phyloP scores from a whole-genome alignment of 2,797 vertebrate species.

The Scolopax rusticola region DNA sequence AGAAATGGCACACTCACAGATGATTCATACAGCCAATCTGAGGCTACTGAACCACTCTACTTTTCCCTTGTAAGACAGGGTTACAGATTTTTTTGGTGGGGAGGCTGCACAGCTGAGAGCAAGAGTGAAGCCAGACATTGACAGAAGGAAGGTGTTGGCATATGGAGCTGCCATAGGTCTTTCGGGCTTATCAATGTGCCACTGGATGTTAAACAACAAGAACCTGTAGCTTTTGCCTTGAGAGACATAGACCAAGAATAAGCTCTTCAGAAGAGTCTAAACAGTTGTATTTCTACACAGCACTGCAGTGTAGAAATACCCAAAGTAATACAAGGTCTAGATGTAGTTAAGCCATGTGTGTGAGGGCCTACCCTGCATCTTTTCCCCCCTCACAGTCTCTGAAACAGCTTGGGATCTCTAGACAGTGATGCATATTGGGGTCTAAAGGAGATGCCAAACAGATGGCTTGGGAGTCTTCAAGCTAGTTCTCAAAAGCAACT shows the following conservation, averaged over 20 bases:
- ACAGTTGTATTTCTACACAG: background rate
- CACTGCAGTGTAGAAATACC: background rate
- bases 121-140: background rate
- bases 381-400: background rate
- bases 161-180: background rate
- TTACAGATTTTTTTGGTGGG: background rate
- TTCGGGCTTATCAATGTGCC: background rate
- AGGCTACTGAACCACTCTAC: background rate
- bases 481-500: background rate
- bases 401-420: constrained; percentile 11
- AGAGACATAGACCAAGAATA: background rate
- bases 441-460: background rate
- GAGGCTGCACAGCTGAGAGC: background rate
- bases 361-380: background rate
- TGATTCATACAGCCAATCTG: background rate
- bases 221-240: background rate
- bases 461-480: background rate
- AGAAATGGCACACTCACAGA: background rate
- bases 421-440: background rate
- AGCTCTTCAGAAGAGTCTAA: background rate
- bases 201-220: background rate
- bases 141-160: background rate
- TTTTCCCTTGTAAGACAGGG: background rate
- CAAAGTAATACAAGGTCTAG: background rate
- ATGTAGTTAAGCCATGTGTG: background rate